Evolutionary conservation across 2,888 invertebrate species (phyloP).

Genomic region (Steinernema scapterisci): DNA sequence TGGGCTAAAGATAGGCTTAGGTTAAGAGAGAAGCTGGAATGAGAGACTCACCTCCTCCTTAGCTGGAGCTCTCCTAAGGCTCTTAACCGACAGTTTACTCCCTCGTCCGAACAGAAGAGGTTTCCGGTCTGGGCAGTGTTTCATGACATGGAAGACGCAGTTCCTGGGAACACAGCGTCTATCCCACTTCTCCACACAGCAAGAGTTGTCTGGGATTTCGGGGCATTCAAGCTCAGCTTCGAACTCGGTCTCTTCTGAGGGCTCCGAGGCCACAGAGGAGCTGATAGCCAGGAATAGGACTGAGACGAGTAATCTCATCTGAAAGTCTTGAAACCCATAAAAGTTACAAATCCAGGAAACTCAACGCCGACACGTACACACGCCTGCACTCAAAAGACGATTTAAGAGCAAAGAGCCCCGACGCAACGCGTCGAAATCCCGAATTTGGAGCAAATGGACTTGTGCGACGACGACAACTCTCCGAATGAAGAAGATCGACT

Average conservation of each 20-base stretch:
- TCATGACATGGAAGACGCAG: slow-evolving; percentile 27
- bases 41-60: slow-evolving; percentile 31
- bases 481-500: too few species aligned
- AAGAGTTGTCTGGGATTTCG: slow-evolving; percentile 1
- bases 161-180: slow-evolving; percentile 22
- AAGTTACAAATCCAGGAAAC: too few species aligned
- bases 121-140: slow-evolving; percentile 40
- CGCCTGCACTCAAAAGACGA: too few species aligned
- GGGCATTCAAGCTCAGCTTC: slow-evolving; percentile 10
- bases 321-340: neutral
- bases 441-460: slow-evolving; percentile 21
- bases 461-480: neutral
- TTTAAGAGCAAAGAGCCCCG: neutral
- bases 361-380: too few species aligned
- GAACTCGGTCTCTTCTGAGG: neutral
- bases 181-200: slow-evolving; percentile 25
- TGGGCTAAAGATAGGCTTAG: slow-evolving; percentile 45
- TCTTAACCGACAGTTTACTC: neutral
- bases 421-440: slow-evolving; percentile 4
- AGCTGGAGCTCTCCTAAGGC: slow-evolving; percentile 34
- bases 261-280: neutral
- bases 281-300: neutral
- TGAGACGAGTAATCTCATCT: neutral
- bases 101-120: slow-evolving; percentile 34
- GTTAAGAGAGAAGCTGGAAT: neutral